These are phyloP conservation scores for Nasonovia ribisnigri DNA, from an alignment of 2,888 invertebrate genomes.

Conservation along the genomic window DNA sequence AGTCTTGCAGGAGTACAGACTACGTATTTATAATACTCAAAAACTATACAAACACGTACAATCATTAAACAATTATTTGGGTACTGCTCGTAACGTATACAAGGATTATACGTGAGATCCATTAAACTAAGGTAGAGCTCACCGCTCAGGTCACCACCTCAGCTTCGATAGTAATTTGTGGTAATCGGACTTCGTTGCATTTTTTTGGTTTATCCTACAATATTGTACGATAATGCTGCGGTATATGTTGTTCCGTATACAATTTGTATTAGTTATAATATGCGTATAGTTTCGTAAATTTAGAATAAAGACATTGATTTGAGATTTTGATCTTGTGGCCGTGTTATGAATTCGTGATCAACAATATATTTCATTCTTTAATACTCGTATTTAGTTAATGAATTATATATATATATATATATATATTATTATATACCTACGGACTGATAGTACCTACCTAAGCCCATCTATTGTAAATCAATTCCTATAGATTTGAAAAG, in stretches of 20 bases:
- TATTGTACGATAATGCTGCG: too few species aligned
- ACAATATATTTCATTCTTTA: background rate
- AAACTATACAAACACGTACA: background rate
- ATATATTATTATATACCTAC: too few species aligned
- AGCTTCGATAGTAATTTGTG: too few species aligned
- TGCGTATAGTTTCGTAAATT: background rate
- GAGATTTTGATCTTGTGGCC: background rate
- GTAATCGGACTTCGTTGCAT: background rate
- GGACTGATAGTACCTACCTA: background rate
- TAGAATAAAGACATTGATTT: background rate
- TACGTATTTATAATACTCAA: background rate
- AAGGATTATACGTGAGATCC: background rate
- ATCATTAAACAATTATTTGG: background rate
- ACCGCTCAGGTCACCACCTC: too few species aligned
- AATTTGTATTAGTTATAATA: background rate
- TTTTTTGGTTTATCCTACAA: background rate
- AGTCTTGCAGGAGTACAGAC: background rate
- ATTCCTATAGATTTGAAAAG: background rate
- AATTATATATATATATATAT: too few species aligned
- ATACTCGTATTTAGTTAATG: background rate
- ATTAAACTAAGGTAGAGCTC: background rate
- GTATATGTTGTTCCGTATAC: background rate
- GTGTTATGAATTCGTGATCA: background rate
- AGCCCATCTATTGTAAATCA: background rate
- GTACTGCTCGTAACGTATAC: background rate